Conservation (phyloP, 2,888 invertebrate genomes). For the Polyploca ridens region DNA sequence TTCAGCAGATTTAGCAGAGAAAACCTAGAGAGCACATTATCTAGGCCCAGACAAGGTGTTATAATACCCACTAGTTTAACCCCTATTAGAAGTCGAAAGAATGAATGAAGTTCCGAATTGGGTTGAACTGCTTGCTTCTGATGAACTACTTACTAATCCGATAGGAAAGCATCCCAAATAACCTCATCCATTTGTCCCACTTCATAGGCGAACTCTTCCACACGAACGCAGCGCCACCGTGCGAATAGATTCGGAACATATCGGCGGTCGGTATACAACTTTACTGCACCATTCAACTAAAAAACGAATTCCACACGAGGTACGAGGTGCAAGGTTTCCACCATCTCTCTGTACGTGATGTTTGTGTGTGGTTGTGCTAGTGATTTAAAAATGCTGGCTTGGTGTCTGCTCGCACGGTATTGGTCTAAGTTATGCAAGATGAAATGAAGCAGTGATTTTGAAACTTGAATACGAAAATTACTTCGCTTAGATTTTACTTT, state of each 20-base stretch:
- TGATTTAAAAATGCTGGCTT: constrained; percentile 11
- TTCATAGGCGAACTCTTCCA: constrained; percentile 18
- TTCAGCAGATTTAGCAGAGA: too few species aligned
- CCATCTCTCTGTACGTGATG: constrained; percentile 13
- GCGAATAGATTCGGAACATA: constrained; percentile 49
- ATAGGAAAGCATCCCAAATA: neutral
- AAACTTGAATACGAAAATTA: too few species aligned
- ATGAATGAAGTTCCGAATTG: too few species aligned
- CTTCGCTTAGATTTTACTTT: too few species aligned
- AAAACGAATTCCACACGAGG: constrained; percentile 32
- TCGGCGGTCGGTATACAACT: constrained; percentile 32
- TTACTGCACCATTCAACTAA: constrained; percentile 35
- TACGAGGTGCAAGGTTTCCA: constrained; percentile 31
- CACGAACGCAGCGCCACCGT: constrained; percentile 34
- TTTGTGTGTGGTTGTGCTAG: constrained; percentile 13
- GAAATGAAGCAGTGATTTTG: neutral
- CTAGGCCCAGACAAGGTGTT: too few species aligned
- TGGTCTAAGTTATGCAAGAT: neutral
- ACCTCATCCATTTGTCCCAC: neutral
- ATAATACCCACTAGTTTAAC: too few species aligned
- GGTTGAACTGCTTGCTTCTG: too few species aligned
- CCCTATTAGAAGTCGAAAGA: too few species aligned
- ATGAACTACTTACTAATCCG: too few species aligned
- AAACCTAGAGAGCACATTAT: too few species aligned
- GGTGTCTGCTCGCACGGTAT: neutral